Base-by-base conservation (phyloP, 2,888 invertebrate species). In the Drosophila demipolita region DNA sequence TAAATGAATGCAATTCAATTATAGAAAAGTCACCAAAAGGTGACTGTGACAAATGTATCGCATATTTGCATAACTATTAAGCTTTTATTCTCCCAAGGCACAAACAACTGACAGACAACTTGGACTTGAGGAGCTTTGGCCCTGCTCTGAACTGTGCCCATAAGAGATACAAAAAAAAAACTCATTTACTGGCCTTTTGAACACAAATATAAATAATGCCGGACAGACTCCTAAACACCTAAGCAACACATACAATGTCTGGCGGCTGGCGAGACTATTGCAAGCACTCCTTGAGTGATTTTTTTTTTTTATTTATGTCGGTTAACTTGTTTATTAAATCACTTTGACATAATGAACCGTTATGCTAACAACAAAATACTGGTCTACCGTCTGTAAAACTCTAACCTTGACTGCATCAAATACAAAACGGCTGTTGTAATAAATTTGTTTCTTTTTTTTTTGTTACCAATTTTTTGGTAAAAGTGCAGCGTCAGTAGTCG, bases 261-360 rank as follows among this genome's bases (percentile, higher is more conserved):
- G 58, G n/a, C 50, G 35, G 36, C 50, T 26, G 26, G 9, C 26
- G 49, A 26, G 9, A 49, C 17, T 66, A 60, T 79, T 75, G 66
- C 40, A 63, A 55, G 35, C 57, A 67, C 65, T 66, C 53, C 63
- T 64, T 67, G 53, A 32, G 35, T 50, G 45, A 52, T 35, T 57
- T 66, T 33, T 33, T 33, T 33, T 20, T 32, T 32, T 42, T 20
- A 26, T 49, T 9, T 49, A 17, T 33, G 65, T 53, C 60, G 40
- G 49, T 49, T 50, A 50, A 57, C 76, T 66, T 73, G 70, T 73
- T 83, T 86, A 75, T 87, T 71, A 74, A 87, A 78, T 80, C 78
- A 85, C 73, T 78, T 85, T 89, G 83, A 85, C 90, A 85, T 76
- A 82, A 87, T 89, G 86, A 89, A 83, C 90, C 90, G 86, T 89